Evolutionary conservation across 2,797 vertebrate species (phyloP).

Genomic region (Limosa lapponica): DNA sequence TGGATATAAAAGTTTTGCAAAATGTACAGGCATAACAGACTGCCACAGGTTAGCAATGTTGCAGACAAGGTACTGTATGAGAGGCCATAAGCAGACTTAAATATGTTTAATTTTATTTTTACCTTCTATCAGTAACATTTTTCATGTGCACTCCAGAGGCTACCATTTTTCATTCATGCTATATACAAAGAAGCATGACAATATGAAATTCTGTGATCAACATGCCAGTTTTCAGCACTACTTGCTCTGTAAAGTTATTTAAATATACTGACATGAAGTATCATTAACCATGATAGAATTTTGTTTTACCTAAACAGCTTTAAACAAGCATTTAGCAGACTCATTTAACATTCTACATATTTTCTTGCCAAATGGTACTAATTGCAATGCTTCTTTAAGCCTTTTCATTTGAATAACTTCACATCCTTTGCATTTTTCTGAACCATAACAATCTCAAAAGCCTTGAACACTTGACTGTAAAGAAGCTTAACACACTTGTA

Average conservation of each 20-base stretch:
- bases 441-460: not conserved
- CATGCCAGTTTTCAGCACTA: not conserved
- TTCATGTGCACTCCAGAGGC: not conserved
- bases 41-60: not conserved
- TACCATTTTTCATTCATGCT: not conserved
- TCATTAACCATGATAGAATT: not conserved
- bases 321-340: constrained; percentile 1
- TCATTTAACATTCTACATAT: not conserved
- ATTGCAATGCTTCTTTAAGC: constrained; percentile 10
- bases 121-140: not conserved
- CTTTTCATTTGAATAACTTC: constrained; percentile 7
- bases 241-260: not conserved
- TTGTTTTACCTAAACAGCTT: constrained; percentile 5
- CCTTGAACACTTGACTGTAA: not conserved
- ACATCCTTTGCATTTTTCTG: not conserved
- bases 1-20: not conserved
- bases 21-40: not conserved
- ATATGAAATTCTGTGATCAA: not conserved
- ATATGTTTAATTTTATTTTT: not conserved
- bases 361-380: constrained; percentile 33
- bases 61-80: not conserved
- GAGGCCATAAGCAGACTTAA: not conserved
- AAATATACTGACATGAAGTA: not conserved
- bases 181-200: not conserved
- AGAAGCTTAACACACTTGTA: not conserved